Percentiles rank a stretch among this genome's conserved stretches.
phyloP scores from a whole-genome alignment of 1,140 invertebrate genomes.

The Temnothorax longispinosus region DNA sequence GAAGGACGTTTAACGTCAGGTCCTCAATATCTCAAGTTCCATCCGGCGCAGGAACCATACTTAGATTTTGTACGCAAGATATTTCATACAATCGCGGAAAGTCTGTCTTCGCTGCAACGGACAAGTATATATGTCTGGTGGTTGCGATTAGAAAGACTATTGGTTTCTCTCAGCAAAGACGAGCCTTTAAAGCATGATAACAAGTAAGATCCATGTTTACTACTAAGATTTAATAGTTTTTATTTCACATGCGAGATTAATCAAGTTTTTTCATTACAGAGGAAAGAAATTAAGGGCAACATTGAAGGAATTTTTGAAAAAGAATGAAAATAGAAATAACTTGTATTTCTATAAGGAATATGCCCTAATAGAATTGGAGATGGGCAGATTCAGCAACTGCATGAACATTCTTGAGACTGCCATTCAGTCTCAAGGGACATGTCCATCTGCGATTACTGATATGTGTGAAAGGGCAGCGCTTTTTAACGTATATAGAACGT shows the following conservation, averaged over 20 bases:
- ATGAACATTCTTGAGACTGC: constrained; percentile 85
- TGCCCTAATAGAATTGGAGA: constrained; percentile 88
- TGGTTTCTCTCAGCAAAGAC: constrained; percentile 85
- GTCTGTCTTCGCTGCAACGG: constrained; percentile 74
- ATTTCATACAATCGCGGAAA: constrained; percentile 78
- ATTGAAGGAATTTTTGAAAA: constrained; percentile 87
- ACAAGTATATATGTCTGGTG: constrained; percentile 87
- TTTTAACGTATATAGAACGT: constrained; percentile 83
- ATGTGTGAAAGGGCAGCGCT: constrained; percentile 78
- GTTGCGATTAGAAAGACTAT: constrained; percentile 87
- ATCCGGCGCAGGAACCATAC: constrained; percentile 88
- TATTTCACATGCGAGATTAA: not conserved
- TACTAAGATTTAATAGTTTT: not conserved
- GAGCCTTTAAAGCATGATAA: constrained; percentile 80
- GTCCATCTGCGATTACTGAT: constrained; percentile 69
- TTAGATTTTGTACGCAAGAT: constrained; percentile 85
- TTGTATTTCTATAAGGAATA: constrained; percentile 88
- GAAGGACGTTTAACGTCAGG: constrained; percentile 84
- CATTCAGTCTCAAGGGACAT: constrained; percentile 78
- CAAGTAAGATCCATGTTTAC: constrained; percentile 66
- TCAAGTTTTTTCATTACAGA: constrained; percentile 66
- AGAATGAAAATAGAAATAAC: constrained; percentile 86
- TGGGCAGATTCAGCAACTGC: constrained; percentile 83
- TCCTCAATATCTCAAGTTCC: constrained; percentile 87
- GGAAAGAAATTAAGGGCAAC: constrained; percentile 85